Percentiles rank a stretch among this genome's conserved stretches.
phyloP scores from a whole-genome alignment of 1,140 invertebrate species.

The Radopholus similis region DNA sequence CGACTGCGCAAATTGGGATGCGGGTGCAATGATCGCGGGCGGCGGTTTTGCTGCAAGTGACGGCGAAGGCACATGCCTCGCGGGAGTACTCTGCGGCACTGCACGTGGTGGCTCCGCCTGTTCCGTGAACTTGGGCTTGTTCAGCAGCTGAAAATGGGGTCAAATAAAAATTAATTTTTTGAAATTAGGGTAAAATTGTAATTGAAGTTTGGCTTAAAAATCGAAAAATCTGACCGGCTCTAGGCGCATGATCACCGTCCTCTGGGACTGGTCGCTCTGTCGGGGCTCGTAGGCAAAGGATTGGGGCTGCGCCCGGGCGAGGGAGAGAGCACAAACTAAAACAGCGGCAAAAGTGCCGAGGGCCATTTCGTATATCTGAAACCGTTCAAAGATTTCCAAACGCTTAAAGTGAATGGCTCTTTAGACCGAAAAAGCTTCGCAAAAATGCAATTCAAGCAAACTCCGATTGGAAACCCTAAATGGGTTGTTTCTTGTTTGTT shows the following conservation, averaged over 20 bases:
- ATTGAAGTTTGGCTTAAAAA: neutral
- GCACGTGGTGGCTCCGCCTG: slow-evolving; percentile 39
- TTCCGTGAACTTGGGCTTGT: slow-evolving; percentile 32
- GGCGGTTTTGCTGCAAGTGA: slow-evolving; percentile 1
- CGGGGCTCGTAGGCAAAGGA: too few relatives aligned
- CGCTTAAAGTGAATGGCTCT: too few relatives aligned
- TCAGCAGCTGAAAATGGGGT: slow-evolving; percentile 11
- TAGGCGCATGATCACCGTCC: slow-evolving; percentile 36
- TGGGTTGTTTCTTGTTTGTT: too few relatives aligned
- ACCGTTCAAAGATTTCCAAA: too few relatives aligned
- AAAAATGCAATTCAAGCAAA: too few relatives aligned
- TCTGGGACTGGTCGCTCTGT: slow-evolving; percentile 30
- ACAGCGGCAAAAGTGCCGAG: too few relatives aligned
- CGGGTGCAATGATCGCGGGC: neutral
- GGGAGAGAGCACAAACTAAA: too few relatives aligned
- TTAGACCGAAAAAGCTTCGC: too few relatives aligned
- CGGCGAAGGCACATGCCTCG: neutral
- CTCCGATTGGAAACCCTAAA: too few relatives aligned
- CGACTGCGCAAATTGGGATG: neutral
- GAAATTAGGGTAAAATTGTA: neutral
- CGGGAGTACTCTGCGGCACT: slow-evolving; percentile 17
- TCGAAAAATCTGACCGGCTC: slow-evolving; percentile 19
- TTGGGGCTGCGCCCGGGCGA: too few relatives aligned
- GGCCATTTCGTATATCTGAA: too few relatives aligned
- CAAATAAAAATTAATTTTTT: neutral